Conservation (phyloP, 2,888 invertebrate species). For the Hetaerina titia region DNA sequence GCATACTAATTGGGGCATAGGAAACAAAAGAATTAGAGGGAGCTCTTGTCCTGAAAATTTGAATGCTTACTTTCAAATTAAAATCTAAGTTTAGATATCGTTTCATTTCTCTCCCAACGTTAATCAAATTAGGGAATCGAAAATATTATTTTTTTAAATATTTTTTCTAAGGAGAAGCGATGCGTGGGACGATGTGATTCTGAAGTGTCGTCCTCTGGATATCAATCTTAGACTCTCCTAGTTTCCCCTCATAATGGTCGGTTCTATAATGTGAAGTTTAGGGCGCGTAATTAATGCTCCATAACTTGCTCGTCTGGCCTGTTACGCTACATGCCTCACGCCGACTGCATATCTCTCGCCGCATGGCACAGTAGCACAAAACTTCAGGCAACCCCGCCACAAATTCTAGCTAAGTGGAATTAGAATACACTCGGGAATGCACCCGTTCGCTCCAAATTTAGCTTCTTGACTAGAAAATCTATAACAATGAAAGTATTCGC, state of each 20-base stretch:
- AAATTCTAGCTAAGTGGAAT: slow-evolving; percentile 10
- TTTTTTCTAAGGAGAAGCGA: too few relatives aligned
- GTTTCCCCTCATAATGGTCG: not conserved
- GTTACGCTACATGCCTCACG: not conserved
- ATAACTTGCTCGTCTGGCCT: not conserved
- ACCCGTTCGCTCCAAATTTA: not conserved
- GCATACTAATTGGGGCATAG: not conserved
- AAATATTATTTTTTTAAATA: too few relatives aligned
- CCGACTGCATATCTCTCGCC: not conserved
- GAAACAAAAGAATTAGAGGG: not conserved
- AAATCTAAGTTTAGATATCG: not conserved
- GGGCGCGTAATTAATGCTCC: slow-evolving; percentile 14
- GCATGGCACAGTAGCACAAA: not conserved
- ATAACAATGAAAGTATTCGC: not conserved
- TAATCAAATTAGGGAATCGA: too few relatives aligned
- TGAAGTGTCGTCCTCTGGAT: not conserved
- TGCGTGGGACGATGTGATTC: not conserved
- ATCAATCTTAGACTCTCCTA: not conserved
- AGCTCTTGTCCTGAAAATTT: not conserved
- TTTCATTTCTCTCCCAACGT: too few relatives aligned
- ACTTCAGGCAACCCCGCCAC: not conserved
- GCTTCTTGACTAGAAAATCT: not conserved
- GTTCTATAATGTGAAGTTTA: not conserved
- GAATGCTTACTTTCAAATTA: not conserved
- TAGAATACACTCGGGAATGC: slow-evolving; percentile 14